These are phyloP conservation scores for Bombylius discolor DNA, from an alignment of 2,888 invertebrate species.

Conservation along the genomic window DNA sequence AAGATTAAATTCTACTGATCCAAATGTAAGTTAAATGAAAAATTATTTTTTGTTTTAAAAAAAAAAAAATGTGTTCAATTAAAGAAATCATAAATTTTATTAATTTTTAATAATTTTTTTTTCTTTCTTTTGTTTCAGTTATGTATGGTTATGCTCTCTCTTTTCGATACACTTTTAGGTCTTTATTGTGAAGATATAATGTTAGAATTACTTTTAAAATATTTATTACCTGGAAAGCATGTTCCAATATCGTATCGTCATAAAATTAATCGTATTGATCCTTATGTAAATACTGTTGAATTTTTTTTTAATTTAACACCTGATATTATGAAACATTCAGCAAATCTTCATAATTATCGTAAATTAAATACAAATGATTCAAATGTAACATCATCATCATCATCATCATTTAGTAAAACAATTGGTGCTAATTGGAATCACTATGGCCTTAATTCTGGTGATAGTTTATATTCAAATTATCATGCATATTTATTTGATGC, in stretches of 20 bases:
- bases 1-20: constrained; percentile 57
- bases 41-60: background rate
- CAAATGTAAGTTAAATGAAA: constrained; percentile 45
- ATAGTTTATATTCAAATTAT: constrained; percentile 65
- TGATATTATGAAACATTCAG: constrained; percentile 32
- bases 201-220: constrained; percentile 77
- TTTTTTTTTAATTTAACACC: constrained; percentile 65
- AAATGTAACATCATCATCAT: constrained; percentile 10
- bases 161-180: constrained; percentile 82
- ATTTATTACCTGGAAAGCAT: constrained; percentile 68
- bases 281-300: constrained; percentile 59
- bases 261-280: constrained; percentile 55
- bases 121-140: constrained; percentile 38
- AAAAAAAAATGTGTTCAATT: background rate
- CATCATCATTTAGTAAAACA: constrained; percentile 30
- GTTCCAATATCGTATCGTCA: constrained; percentile 60
- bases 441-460: constrained; percentile 41
- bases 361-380: background rate
- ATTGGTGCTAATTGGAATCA: constrained; percentile 43
- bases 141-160: constrained; percentile 75
- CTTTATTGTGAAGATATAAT: constrained; percentile 94
- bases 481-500: constrained; percentile 81
- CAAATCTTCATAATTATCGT: constrained; percentile 7
- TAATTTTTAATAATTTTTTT: background rate
- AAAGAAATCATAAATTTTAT: background rate